phyloP scores from a whole-genome alignment of 2,888 invertebrate species.

The Achlya flavicornis region DNA sequence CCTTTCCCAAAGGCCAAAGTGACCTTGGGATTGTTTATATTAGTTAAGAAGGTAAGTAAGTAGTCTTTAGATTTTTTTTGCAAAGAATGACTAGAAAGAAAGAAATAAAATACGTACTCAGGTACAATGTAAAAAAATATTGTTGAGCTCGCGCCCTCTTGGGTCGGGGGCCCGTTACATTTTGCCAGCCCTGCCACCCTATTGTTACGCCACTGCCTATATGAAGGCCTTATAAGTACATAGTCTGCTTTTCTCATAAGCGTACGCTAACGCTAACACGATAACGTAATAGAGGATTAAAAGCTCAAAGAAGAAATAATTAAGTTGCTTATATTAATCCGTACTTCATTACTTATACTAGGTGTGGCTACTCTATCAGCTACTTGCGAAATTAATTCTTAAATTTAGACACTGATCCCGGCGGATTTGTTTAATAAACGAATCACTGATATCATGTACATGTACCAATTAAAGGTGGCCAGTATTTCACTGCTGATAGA shows the following conservation, averaged over 20 bases:
- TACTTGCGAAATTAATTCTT: constrained; percentile 56
- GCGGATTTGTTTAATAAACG: constrained; percentile 41
- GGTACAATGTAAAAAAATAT: too few relatives aligned
- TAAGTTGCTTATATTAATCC: constrained; percentile 8
- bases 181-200: too few relatives aligned
- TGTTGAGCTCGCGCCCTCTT: too few relatives aligned
- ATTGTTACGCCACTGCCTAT: too few relatives aligned
- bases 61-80: too few relatives aligned
- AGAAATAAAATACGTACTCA: too few relatives aligned
- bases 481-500: not conserved
- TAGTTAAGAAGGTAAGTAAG: too few relatives aligned
- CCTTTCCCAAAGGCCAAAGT: too few relatives aligned
- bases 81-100: too few relatives aligned
- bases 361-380: constrained; percentile 44
- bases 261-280: not conserved
- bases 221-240: too few relatives aligned
- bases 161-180: too few relatives aligned
- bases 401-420: constrained; percentile 46
- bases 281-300: constrained; percentile 9
- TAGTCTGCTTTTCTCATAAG: not conserved
- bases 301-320: constrained; percentile 15
- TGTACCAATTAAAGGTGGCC: not conserved
- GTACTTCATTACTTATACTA: constrained; percentile 9
- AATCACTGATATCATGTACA: constrained; percentile 23
- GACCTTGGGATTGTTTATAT: too few relatives aligned